Evolutionary conservation across 1,140 invertebrate species (phyloP).

Genomic region (Drosophila melanica): DNA sequence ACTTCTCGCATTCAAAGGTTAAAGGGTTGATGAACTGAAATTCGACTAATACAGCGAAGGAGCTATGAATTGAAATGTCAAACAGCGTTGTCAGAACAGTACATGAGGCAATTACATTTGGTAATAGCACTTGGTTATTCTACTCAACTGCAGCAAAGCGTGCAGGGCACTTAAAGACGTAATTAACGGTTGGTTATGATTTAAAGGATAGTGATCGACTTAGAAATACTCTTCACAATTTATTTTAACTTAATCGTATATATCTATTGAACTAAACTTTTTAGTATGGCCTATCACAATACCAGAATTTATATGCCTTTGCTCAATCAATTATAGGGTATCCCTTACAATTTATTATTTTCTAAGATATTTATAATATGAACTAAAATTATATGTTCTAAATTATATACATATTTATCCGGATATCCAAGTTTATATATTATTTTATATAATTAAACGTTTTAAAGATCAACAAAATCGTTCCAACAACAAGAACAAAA

Average conservation of each 20-base stretch:
- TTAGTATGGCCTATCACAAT: too few species aligned
- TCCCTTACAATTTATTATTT: too few species aligned
- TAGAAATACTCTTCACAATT: background rate
- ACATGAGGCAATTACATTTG: background rate
- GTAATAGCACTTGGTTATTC: background rate
- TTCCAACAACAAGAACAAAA: too few species aligned
- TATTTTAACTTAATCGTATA: background rate
- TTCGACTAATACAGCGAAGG: conserved; percentile 27
- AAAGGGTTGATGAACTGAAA: conserved; percentile 53
- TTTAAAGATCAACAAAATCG: too few species aligned
- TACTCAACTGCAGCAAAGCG: background rate
- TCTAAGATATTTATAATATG: too few species aligned
- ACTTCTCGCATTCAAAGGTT: conserved; percentile 9
- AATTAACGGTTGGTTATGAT: background rate
- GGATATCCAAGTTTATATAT: background rate
- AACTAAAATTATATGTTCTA: too few species aligned
- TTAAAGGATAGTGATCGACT: background rate
- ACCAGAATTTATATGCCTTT: too few species aligned
- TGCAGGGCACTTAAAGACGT: background rate
- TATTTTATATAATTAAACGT: background rate
- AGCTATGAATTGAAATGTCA: conserved; percentile 21
- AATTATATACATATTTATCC: too few species aligned
- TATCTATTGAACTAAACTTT: too few species aligned
- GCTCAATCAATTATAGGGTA: too few species aligned
- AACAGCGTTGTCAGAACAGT: conserved; percentile 12